Percentiles rank a stretch among this genome's conserved stretches.
These are phyloP conservation scores for Oithona nana DNA, from an alignment of 2,888 invertebrate species.

Conservation along the genomic window DNA sequence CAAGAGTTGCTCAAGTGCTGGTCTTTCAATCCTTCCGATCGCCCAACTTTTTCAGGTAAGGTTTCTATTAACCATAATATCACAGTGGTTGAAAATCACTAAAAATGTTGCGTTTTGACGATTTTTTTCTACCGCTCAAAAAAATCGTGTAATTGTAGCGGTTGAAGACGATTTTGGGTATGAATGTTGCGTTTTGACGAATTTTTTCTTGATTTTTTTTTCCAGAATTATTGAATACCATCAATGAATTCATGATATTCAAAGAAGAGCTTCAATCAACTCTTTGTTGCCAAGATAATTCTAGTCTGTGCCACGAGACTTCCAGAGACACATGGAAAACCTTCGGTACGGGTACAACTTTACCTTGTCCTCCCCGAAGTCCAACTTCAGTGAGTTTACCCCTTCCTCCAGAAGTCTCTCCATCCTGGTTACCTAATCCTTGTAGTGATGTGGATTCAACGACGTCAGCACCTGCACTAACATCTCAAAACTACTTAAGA, in stretches of 20 bases:
- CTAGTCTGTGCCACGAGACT: background rate
- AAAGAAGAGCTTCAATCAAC: background rate
- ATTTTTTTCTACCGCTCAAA: too few relatives aligned
- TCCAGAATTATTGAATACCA: background rate
- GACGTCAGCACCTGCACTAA: background rate
- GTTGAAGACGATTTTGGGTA: too few relatives aligned
- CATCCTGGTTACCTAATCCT: background rate
- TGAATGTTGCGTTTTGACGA: too few relatives aligned
- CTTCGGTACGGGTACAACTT: background rate
- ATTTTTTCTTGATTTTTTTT: too few relatives aligned
- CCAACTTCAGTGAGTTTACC: background rate
- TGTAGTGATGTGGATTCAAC: background rate
- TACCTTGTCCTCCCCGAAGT: background rate
- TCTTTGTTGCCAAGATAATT: background rate
- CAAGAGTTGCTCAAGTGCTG: background rate
- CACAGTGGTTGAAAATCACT: too few relatives aligned
- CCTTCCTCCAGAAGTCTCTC: background rate
- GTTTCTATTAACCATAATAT: too few relatives aligned
- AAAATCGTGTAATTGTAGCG: too few relatives aligned
- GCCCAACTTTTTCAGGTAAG: background rate
- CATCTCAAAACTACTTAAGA: background rate
- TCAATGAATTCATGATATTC: background rate
- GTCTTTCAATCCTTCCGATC: background rate
- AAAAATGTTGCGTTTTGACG: too few relatives aligned
- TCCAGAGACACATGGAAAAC: background rate